phyloP scores from a whole-genome alignment of 2,797 vertebrate genomes.

The Choloepus didactylus region DNA sequence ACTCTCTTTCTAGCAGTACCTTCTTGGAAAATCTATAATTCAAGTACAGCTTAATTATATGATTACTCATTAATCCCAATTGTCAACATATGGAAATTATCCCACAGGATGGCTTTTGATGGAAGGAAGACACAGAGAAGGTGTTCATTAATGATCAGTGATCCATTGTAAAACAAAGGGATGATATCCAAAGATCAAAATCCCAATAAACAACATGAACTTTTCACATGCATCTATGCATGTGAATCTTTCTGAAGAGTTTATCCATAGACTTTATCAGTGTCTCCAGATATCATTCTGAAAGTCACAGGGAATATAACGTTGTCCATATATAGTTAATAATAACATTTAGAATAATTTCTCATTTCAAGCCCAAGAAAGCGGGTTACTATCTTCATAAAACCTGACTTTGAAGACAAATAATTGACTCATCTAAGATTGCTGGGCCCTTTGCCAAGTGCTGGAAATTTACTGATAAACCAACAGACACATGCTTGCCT shows the following conservation, averaged over 20 bases:
- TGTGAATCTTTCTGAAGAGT: neutral
- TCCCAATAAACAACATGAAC: neutral
- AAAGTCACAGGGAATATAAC: neutral
- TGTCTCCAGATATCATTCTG: neutral
- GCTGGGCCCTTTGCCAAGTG: neutral
- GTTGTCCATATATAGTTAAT: neutral
- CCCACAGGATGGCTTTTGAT: neutral
- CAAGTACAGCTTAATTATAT: neutral
- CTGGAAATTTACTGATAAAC: neutral
- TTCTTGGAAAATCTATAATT: neutral
- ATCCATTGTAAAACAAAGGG: neutral
- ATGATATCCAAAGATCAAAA: neutral
- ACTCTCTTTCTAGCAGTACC: neutral
- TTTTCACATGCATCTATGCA: neutral
- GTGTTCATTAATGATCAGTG: neutral
- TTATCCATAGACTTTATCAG: neutral
- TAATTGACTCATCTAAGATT: neutral
- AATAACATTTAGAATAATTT: constrained; percentile 7
- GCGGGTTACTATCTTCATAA: neutral
- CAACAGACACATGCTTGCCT: neutral
- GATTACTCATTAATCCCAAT: neutral
- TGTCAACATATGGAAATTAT: neutral
- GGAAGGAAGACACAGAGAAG: neutral
- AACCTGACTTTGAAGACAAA: neutral
- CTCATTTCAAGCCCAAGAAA: neutral